phyloP scores from a whole-genome alignment of 1,140 invertebrate genomes.

The Campoletis sonorensis region DNA sequence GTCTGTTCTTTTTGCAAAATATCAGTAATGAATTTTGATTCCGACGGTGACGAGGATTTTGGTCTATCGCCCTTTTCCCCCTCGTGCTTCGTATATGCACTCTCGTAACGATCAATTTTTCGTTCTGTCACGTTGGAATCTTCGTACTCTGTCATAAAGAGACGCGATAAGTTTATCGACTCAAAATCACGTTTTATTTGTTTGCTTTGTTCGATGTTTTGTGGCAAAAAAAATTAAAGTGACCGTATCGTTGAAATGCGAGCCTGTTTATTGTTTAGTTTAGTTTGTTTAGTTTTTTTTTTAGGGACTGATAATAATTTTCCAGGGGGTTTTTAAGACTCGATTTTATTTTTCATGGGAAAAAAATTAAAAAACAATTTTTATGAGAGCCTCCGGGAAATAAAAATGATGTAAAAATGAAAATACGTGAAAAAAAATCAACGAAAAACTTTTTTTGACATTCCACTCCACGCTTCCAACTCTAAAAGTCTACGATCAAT shows the following conservation, averaged over 20 bases:
- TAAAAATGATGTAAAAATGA: too few relatives aligned
- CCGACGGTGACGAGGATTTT: slow-evolving; percentile 68
- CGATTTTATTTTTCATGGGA: too few relatives aligned
- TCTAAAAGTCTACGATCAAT: too few relatives aligned
- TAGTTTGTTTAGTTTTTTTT: too few relatives aligned
- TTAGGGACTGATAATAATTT: too few relatives aligned
- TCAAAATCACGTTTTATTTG: neutral
- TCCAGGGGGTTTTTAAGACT: too few relatives aligned
- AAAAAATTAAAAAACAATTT: too few relatives aligned
- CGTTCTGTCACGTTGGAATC: slow-evolving; percentile 73
- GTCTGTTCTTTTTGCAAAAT: slow-evolving; percentile 69
- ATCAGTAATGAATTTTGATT: slow-evolving; percentile 72
- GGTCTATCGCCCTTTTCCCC: slow-evolving; percentile 72
- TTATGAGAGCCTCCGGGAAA: too few relatives aligned
- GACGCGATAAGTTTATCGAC: slow-evolving; percentile 8
- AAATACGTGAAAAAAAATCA: too few relatives aligned
- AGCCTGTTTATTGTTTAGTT: too few relatives aligned
- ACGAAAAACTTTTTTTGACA: too few relatives aligned
- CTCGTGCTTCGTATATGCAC: slow-evolving; percentile 67
- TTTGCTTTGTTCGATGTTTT: neutral
- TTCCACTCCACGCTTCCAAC: too few relatives aligned
- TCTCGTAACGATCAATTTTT: slow-evolving; percentile 68
- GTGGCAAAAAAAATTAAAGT: neutral
- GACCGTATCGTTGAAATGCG: neutral
- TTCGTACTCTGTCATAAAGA: slow-evolving; percentile 61